Evolutionary conservation across 2,888 invertebrate genomes (phyloP).

Genomic region (Acrobasis repandana): DNA sequence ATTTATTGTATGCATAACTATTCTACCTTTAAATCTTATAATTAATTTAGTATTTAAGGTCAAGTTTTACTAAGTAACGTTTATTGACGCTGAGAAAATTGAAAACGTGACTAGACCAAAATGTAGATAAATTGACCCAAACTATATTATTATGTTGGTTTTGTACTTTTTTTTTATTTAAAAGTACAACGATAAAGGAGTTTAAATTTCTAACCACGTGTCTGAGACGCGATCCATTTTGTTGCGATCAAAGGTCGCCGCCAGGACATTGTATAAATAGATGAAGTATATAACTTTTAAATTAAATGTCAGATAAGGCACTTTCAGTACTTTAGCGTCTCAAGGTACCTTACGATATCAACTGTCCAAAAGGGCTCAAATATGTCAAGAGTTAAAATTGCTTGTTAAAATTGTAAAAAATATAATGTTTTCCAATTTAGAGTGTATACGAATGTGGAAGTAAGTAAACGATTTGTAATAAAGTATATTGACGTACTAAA

Average conservation of each 20-base stretch:
- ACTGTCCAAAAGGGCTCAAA: conserved; percentile 51
- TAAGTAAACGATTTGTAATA: conserved; percentile 46
- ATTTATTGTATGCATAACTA: conserved; percentile 9
- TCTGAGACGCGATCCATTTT: conserved; percentile 43
- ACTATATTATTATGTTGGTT: not conserved
- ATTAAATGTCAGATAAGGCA: conserved; percentile 63
- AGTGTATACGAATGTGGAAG: conserved; percentile 51
- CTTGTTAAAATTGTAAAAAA: conserved; percentile 73
- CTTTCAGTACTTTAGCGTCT: conserved; percentile 58
- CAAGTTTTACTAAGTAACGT: conserved; percentile 14
- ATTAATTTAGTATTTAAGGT: conserved; percentile 19
- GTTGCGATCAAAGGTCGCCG: conserved; percentile 39
- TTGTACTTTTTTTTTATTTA: not conserved
- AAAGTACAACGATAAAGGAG: conserved; percentile 6
- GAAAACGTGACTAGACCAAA: conserved; percentile 1
- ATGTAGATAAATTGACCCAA: not conserved
- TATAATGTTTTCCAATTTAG: conserved; percentile 68
- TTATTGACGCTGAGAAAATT: conserved; percentile 15
- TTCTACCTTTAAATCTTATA: conserved; percentile 12
- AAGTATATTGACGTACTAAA: conserved; percentile 40
- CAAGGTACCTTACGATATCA: conserved; percentile 60
- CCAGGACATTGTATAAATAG: conserved; percentile 63
- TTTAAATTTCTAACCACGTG: conserved; percentile 35
- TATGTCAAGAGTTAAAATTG: conserved; percentile 58
- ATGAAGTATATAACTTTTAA: conserved; percentile 72